These are phyloP conservation scores for Steatornis caripensis DNA, from an alignment of 2,113 vertebrate species.

Conservation along the genomic window DNA sequence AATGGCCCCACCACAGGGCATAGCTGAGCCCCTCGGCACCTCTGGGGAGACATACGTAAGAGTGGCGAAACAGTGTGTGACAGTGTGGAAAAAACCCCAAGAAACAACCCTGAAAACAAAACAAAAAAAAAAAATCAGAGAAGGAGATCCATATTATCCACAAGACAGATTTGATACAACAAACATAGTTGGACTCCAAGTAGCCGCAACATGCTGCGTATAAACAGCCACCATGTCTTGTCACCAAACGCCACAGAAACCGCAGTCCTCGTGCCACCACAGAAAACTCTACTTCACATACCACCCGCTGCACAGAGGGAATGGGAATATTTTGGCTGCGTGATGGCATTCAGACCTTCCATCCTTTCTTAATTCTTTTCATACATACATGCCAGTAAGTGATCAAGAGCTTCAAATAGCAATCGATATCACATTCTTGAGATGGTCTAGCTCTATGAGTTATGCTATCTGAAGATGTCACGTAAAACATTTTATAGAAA, in stretches of 20 bases:
- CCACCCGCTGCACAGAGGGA: neutral
- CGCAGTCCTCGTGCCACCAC: accelerated
- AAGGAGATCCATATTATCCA: neutral
- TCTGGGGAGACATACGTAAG: neutral
- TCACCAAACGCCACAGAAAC: neutral
- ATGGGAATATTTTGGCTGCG: neutral
- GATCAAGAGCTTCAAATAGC: neutral
- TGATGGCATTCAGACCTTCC: neutral
- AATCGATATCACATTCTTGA: neutral
- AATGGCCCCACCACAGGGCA: neutral
- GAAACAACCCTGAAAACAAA: neutral
- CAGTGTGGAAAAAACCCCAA: accelerated
- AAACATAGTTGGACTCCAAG: neutral
- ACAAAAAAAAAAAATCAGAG: neutral
- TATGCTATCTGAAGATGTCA: neutral
- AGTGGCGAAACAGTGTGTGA: neutral
- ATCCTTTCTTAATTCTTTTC: neutral
- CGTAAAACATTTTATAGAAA: neutral
- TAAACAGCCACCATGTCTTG: neutral
- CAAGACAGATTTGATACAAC: neutral
- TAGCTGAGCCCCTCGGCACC: neutral
- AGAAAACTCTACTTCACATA: neutral
- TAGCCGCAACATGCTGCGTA: accelerated
- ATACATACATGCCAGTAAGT: neutral
- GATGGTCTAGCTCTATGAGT: neutral